Conservation (phyloP, 2,113 vertebrate genomes). For the Anseranas semipalmata region DNA sequence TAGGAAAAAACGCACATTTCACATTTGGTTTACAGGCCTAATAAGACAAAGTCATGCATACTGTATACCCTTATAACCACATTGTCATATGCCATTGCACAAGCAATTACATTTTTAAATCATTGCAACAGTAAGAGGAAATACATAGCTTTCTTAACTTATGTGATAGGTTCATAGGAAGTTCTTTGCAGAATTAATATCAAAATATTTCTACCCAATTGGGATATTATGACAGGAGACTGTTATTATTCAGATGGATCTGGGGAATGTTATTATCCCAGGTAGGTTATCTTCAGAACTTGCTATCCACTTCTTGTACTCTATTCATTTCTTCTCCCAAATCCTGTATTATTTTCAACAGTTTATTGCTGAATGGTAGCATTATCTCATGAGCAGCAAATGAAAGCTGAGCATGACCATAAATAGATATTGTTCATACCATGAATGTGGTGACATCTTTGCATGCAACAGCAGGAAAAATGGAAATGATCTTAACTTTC, state of each 20-base stretch:
- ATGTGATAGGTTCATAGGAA: not conserved
- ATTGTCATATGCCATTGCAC: not conserved
- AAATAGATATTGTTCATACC: not conserved
- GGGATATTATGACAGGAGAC: not conserved
- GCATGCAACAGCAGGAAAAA: not conserved
- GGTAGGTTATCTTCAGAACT: not conserved
- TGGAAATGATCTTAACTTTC: not conserved
- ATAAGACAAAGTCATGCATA: not conserved
- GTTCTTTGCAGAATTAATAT: not conserved
- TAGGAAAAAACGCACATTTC: not conserved
- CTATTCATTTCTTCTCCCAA: not conserved
- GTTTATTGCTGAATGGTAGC: accelerated
- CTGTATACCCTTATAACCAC: too few relatives aligned
- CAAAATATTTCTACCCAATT: not conserved
- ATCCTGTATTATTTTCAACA: not conserved
- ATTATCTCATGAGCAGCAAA: not conserved
- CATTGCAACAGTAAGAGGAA: not conserved
- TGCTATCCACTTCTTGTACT: not conserved
- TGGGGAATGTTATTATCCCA: not conserved
- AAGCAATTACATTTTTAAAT: not conserved
- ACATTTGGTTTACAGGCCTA: not conserved
- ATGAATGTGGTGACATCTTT: not conserved
- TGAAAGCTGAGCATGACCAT: not conserved
- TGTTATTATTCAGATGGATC: not conserved
- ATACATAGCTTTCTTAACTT: not conserved